phyloP scores from a whole-genome alignment of 2,797 vertebrate species.

The Adelosebastes latens region DNA sequence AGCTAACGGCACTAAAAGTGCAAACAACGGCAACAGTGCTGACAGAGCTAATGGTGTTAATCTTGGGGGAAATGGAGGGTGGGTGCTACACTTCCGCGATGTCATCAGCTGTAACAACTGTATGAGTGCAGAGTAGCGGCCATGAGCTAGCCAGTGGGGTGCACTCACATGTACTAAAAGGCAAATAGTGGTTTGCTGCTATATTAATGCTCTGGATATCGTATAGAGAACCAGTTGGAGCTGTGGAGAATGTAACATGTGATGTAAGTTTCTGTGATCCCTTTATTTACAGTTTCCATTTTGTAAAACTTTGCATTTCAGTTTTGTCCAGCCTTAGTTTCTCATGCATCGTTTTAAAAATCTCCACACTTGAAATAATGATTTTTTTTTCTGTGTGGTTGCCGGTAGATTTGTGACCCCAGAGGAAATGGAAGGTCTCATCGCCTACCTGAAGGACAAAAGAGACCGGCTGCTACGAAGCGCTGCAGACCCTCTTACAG shows the following conservation, averaged over 20 bases:
- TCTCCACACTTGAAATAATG: background rate
- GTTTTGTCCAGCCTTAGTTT: background rate
- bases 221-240: no score
- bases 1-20: no score
- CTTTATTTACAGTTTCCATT: background rate
- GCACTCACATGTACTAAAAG: no score
- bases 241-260: background rate
- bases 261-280: background rate
- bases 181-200: no score
- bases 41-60: no score
- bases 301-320: background rate
- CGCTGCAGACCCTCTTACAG: conserved; percentile 82
- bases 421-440: conserved; percentile 92
- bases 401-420: conserved; percentile 88
- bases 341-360: background rate
- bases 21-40: no score
- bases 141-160: no score
- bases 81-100: no score
- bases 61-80: no score
- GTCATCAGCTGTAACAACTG: no score
- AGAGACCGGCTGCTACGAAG: conserved; percentile 87
- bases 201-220: no score
- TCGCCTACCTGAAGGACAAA: conserved; percentile 92
- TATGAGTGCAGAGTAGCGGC: accelerated
- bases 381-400: background rate